Evolutionary conservation across 2,113 vertebrate genomes (phyloP).

Genomic region (Perca flavescens): DNA sequence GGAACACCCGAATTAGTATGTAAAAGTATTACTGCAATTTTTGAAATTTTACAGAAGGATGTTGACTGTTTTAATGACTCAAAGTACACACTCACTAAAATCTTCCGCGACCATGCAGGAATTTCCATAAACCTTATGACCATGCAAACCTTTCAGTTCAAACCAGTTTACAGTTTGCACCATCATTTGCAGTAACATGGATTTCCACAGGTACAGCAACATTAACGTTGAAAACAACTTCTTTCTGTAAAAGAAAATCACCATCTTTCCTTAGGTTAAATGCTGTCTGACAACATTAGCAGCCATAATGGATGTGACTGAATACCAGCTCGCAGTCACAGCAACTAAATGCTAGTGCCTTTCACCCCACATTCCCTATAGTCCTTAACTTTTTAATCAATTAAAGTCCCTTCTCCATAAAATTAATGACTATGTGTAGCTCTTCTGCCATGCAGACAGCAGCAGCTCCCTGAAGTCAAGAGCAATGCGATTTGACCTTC

Average conservation of each 20-base stretch:
- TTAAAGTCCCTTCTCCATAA: constrained; percentile 77
- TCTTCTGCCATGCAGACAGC: constrained; percentile 76
- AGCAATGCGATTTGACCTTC: constrained; percentile 83
- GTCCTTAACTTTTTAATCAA: constrained; percentile 81
- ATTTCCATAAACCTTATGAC: not conserved
- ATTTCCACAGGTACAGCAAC: not conserved
- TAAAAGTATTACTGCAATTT: not conserved
- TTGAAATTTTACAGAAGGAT: not conserved
- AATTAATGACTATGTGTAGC: constrained; percentile 81
- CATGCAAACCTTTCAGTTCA: not conserved
- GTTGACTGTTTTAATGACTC: not conserved
- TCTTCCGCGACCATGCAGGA: not conserved
- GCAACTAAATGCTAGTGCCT: constrained; percentile 47
- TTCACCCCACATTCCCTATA: constrained; percentile 56
- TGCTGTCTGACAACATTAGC: constrained; percentile 15
- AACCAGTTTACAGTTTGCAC: not conserved
- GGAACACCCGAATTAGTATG: not conserved
- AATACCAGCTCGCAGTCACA: constrained; percentile 34
- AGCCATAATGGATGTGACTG: constrained; percentile 22
- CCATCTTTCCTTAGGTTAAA: constrained; percentile 7
- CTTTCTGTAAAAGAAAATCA: constrained; percentile 9
- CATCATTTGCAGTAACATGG: not conserved
- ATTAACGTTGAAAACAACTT: not conserved
- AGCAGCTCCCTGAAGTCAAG: constrained; percentile 79
- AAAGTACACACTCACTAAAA: not conserved